Evolutionary conservation across 2,113 vertebrate species (phyloP).

Genomic region (Aegithalos caudatus): DNA sequence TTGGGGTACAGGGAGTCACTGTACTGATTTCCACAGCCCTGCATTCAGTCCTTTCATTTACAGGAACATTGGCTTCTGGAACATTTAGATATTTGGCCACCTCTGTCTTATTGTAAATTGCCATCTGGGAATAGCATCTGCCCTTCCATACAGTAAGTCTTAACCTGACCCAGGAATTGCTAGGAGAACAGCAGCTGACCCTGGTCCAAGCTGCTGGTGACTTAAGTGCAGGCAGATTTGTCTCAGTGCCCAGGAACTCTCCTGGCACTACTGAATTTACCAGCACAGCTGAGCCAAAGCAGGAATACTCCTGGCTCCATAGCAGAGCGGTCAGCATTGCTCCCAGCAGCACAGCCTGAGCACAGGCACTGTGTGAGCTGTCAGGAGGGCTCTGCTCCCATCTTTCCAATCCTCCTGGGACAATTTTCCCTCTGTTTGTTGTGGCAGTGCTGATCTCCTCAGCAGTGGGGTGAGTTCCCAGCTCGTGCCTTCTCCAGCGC

Average conservation of each 20-base stretch:
- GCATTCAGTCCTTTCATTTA: not conserved
- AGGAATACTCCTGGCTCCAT: not conserved
- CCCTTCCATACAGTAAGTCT: not conserved
- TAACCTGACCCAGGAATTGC: not conserved
- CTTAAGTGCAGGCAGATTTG: not conserved
- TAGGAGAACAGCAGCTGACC: not conserved
- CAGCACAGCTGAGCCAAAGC: not conserved
- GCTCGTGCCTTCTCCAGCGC: not conserved
- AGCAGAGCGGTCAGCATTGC: not conserved
- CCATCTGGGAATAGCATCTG: not conserved
- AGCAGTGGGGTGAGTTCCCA: not conserved
- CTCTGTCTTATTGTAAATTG: not conserved
- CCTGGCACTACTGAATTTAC: not conserved
- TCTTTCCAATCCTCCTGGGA: not conserved
- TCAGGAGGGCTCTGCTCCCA: not conserved
- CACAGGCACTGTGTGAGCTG: rapidly evolving
- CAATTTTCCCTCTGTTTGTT: not conserved
- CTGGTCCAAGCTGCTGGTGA: not conserved
- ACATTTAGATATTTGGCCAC: not conserved
- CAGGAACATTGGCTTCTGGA: not conserved
- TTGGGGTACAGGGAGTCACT: rapidly evolving
- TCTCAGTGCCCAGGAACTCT: not conserved
- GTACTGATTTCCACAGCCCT: not conserved
- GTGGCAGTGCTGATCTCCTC: not conserved
- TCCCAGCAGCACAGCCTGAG: not conserved